Base-by-base conservation (phyloP, 2,797 vertebrate species). In the Onychomys leucogaster region DNA sequence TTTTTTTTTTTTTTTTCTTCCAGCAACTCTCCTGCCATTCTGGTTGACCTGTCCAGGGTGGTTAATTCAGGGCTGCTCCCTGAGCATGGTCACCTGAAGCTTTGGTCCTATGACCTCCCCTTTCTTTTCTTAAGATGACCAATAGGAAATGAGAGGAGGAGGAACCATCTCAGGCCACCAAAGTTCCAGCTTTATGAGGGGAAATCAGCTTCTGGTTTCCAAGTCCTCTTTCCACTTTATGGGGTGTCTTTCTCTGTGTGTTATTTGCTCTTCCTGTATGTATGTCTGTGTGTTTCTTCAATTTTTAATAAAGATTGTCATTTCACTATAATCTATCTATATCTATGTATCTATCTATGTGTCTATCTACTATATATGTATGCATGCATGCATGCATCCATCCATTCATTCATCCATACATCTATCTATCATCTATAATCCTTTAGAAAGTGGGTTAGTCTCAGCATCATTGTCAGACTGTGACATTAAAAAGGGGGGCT, bases 381-480 rank as follows among this genome's bases (percentile, higher is more conserved):
- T 49, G 49, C 13, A 49, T 49, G 12, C 46, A 49, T 49, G 46
- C 46, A 49, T 57, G 3, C 17, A 57, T 57, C 14, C 5, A 23
- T 61, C 2, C 5, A 23, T 25, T 6, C 6, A 29, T 63, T 2
- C 0, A 63, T 59, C 57, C 17, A 57, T 59, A 17, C 6, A 59
- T 59, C 61, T 63, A 11, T 63, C 61, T 61, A 29, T 65, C 63
- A 4, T 71, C 34, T 69, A 9, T 71, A n/a, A 43, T 89, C 17
- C 59, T 93, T 86, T 81, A 73, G 75, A 90, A 92, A 85, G 25
- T 86, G 77, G 14, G 52, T 94, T 77, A 61, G 13, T 14, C 27
- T 61, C 61, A 46, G 25, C 29, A 41, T 10, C 17, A 77, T 4
- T 73, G 10, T n/a, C 17, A 23, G 12, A 67, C 14, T 2, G 88